phyloP scores from a whole-genome alignment of 2,113 vertebrate genomes.

The Perca fluviatilis region DNA sequence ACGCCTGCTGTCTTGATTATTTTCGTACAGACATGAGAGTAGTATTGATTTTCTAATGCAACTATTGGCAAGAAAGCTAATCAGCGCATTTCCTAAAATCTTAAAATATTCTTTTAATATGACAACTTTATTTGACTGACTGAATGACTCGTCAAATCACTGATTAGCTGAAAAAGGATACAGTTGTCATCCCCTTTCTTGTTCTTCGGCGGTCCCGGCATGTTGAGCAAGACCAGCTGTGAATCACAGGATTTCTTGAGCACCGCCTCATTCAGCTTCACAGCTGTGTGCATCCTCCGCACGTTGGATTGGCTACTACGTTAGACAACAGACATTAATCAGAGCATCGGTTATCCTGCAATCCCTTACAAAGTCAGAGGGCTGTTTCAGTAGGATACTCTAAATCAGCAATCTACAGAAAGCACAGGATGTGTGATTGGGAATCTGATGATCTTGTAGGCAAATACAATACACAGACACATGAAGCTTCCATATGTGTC shows the following conservation, averaged over 20 bases:
- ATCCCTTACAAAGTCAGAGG: background rate
- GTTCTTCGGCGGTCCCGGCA: slow-evolving; percentile 95
- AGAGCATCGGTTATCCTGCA: background rate
- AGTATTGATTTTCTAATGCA: too few relatives aligned
- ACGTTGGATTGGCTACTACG: slow-evolving; percentile 94
- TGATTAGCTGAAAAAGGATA: slow-evolving; percentile 86
- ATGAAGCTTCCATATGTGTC: background rate
- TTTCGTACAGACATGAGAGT: too few relatives aligned
- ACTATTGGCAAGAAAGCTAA: background rate
- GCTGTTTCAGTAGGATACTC: background rate
- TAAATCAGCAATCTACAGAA: background rate
- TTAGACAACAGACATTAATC: slow-evolving; percentile 18
- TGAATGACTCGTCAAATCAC: background rate
- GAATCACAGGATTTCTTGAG: slow-evolving; percentile 90
- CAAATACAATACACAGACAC: background rate
- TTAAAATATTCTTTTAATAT: background rate
- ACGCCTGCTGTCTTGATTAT: background rate
- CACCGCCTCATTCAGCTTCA: slow-evolving; percentile 93
- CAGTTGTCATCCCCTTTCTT: slow-evolving; percentile 96
- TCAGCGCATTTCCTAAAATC: background rate
- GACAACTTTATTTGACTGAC: background rate
- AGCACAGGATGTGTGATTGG: background rate
- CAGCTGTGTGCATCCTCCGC: slow-evolving; percentile 96
- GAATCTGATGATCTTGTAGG: background rate
- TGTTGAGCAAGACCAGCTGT: slow-evolving; percentile 94